A percentile compares a stretch with the other conserved stretches of the same genome.
phyloP scores from a whole-genome alignment of 2,888 invertebrate genomes.

The Psylliodes chrysocephalus region DNA sequence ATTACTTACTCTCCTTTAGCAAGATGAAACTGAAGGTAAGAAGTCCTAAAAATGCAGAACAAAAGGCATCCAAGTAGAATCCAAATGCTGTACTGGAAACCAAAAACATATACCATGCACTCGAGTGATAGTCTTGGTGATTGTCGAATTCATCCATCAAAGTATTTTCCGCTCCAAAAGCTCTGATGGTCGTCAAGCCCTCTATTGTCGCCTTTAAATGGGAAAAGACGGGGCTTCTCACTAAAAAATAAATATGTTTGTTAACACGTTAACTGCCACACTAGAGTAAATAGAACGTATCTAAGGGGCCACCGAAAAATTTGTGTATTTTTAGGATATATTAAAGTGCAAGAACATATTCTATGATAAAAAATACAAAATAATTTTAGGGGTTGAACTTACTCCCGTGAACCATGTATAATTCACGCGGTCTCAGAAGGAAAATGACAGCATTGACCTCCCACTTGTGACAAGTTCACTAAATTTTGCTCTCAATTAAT shows the following conservation, averaged over 20 bases:
- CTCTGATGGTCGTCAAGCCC: slow-evolving; percentile 82
- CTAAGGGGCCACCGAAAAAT: no score
- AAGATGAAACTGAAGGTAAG: slow-evolving; percentile 72
- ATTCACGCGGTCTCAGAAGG: no score
- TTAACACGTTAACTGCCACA: neutral
- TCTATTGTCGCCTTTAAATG: slow-evolving; percentile 81
- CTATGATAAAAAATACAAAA: no score
- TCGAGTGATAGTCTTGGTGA: slow-evolving; percentile 71
- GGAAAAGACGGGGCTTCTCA: slow-evolving; percentile 83
- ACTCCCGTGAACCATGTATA: no score
- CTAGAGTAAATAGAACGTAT: no score
- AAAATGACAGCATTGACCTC: no score
- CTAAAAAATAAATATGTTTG: slow-evolving; percentile 62
- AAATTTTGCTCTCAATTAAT: no score
- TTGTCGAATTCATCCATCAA: slow-evolving; percentile 67
- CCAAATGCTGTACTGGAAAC: slow-evolving; percentile 72
- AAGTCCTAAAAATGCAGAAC: slow-evolving; percentile 70
- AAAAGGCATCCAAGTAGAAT: slow-evolving; percentile 71
- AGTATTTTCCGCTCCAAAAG: slow-evolving; percentile 74
- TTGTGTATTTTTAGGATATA: no score
- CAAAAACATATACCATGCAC: slow-evolving; percentile 73
- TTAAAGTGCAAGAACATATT: no score
- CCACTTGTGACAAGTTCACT: no score
- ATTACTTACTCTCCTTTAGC: slow-evolving; percentile 23
- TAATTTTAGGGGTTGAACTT: no score